phyloP scores from a whole-genome alignment of 2,113 vertebrate genomes.

The Melanerpes formicivorus region DNA sequence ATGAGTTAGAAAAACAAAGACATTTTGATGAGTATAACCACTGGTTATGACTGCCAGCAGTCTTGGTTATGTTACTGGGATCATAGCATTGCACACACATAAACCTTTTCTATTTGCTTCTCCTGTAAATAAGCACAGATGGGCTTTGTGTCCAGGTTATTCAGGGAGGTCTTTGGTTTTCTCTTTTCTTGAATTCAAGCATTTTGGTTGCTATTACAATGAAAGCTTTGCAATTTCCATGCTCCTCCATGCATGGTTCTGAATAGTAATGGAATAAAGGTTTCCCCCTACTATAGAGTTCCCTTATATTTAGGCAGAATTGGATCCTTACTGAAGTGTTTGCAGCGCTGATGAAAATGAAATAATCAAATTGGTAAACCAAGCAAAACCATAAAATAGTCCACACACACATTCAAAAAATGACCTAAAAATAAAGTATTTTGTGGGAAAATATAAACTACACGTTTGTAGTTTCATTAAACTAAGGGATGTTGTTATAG shows the following conservation, averaged over 20 bases:
- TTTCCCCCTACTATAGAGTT: not conserved
- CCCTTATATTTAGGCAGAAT: not conserved
- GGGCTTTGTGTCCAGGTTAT: constrained; percentile 24
- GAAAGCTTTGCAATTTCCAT: constrained; percentile 22
- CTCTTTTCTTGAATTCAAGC: constrained; percentile 5
- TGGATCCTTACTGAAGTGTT: not conserved
- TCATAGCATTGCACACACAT: not conserved
- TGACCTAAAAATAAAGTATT: not conserved
- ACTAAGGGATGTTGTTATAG: not conserved
- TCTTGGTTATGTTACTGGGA: not conserved
- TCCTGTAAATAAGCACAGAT: constrained; percentile 29
- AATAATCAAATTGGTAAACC: no score
- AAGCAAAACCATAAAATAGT: no score
- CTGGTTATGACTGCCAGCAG: not conserved
- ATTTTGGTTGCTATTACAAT: constrained; percentile 21
- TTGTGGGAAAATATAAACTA: not conserved
- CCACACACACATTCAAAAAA: no score
- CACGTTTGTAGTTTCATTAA: not conserved
- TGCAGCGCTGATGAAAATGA: not conserved
- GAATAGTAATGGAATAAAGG: constrained; percentile 27
- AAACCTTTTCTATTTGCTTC: constrained; percentile 9
- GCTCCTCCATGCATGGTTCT: not conserved
- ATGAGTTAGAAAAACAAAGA: not conserved
- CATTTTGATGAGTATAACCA: not conserved
- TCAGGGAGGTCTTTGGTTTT: not conserved